These are phyloP conservation scores for Heliornis fulica DNA, from an alignment of 2,113 vertebrate genomes.

Conservation along the genomic window DNA sequence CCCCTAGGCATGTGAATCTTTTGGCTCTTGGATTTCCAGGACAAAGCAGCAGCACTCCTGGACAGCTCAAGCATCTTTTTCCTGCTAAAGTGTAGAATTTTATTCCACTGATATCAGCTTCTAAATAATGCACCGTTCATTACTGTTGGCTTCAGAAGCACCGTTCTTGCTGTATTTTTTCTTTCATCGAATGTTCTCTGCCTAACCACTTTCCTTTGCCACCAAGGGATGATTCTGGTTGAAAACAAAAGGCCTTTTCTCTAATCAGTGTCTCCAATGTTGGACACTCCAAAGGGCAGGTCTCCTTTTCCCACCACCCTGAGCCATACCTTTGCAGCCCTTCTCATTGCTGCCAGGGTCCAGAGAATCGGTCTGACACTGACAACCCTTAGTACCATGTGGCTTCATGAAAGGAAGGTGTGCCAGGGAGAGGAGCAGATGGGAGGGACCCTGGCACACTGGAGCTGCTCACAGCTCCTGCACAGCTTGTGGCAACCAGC, in stretches of 20 bases:
- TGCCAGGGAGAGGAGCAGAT: neutral
- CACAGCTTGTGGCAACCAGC: neutral
- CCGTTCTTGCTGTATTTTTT: neutral
- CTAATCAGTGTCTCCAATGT: neutral
- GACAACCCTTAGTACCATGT: too few species aligned
- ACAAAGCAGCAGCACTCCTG: neutral
- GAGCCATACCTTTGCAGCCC: neutral
- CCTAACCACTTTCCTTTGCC: neutral
- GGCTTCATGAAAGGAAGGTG: neutral
- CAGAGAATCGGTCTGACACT: neutral
- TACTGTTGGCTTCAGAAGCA: neutral
- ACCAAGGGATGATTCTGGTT: neutral
- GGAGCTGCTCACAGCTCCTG: neutral
- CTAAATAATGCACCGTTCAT: neutral
- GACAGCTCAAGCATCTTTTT: neutral
- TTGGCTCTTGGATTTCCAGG: neutral
- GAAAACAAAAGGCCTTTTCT: neutral
- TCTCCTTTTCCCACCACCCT: neutral
- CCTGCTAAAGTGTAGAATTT: neutral
- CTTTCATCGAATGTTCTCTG: neutral
- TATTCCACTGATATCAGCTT: neutral
- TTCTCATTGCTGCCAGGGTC: neutral
- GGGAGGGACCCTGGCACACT: neutral
- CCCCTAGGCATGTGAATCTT: neutral
- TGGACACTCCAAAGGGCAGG: neutral